Base-by-base conservation (phyloP, 2,113 vertebrate genomes). In the Neotragus pygmaeus region DNA sequence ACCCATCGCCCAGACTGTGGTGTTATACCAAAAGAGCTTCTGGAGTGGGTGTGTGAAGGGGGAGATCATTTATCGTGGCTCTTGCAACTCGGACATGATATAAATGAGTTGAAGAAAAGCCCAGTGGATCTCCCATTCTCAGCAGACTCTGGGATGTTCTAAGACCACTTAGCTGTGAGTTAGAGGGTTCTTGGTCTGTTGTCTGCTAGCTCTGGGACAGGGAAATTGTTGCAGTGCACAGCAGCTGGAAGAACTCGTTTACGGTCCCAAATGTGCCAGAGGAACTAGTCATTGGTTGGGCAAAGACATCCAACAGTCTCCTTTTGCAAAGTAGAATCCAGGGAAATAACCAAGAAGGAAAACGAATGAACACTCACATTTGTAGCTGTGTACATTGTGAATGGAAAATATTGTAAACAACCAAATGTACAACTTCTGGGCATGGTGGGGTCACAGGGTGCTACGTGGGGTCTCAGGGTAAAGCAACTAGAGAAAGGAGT, bases 311-410 rank as follows among this genome's bases (percentile, higher is more conserved):
- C 0, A 7, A 39, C 27, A 15, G 28, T 60, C 64, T 85, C 33
- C 25, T 84, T 94, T 91, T 39, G 82, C 49, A 73, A 93, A 96
- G 45, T 28, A 86, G 64, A 70, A 57, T 86, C 90, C 53, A 28
- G 93, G 70, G 94, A 91, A 78, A 94, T 84, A 94, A 92, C 25
- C 30, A 81, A 70, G 64, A 90, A 88, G 81, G 62, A 84, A 51
- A 91, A 87, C 19, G 81, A 45, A 83, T 23, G 47, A 47, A 66
- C 30, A 64, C n/a, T 2, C 0, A 0, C 12, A 17, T 83, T 89
- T 43, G 27, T 39, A 39, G 81, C 16, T 75, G 28, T 17, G 5
- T 77, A 43, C 7, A 14, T 16, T 43, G 27, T 66, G 90, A 62
- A 84, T 16, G 19, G 33, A 94, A 95, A 85, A 93, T 58, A 12